Conservation (phyloP, 2,797 vertebrate genomes). For the Hydrophis major region DNA sequence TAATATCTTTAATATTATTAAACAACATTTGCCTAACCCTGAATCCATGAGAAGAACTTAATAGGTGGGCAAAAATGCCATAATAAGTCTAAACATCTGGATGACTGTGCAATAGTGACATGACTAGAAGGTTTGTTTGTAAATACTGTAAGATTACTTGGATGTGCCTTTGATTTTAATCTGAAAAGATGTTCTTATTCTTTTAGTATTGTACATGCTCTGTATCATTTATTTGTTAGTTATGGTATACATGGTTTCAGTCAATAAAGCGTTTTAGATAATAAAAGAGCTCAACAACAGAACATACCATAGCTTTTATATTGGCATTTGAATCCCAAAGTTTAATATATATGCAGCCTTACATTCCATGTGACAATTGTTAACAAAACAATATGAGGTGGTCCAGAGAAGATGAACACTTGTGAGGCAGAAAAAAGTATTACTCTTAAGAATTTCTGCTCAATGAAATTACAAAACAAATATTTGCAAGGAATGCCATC, state of each 20-base stretch:
- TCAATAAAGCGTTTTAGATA: neutral
- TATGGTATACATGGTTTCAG: neutral
- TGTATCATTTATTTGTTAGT: neutral
- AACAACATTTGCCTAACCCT: neutral
- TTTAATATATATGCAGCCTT: neutral
- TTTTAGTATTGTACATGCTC: neutral
- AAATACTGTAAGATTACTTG: neutral
- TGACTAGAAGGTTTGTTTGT: neutral
- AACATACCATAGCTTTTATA: neutral
- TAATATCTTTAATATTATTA: neutral
- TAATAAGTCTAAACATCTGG: neutral
- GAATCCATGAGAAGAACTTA: neutral
- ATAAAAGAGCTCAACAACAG: neutral
- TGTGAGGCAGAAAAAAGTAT: neutral
- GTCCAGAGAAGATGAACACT: neutral
- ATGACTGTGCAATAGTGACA: neutral
- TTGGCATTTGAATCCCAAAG: neutral
- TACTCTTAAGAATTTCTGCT: neutral
- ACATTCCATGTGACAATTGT: neutral
- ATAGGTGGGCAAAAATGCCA: neutral
- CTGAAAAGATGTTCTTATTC: neutral
- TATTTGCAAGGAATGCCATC: neutral
- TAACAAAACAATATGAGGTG: neutral
- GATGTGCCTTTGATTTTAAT: neutral
- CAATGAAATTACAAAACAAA: neutral